Evolutionary conservation across 2,797 vertebrate species (phyloP), one percentile per base, ranked within the genome.

Genomic region (Falco naumanni): DNA sequence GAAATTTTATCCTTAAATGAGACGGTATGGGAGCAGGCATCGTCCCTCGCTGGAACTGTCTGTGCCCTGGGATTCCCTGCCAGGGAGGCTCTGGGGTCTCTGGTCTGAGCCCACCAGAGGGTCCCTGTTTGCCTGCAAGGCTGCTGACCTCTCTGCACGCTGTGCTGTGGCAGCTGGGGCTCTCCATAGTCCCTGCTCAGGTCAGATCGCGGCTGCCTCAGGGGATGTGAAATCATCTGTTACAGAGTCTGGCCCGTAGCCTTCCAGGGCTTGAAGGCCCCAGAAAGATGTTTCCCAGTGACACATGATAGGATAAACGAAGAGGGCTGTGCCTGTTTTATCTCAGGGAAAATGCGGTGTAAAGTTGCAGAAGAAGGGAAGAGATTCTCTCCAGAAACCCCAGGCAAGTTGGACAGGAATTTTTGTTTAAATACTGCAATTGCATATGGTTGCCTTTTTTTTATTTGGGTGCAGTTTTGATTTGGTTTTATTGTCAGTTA

Each of bases 41-140:
- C 1, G 0, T 29, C 33, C 51, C 45, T 72, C 33, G 26, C 19
- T 2, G 0, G 60, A n/a, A 22, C 28, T 13, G 21, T 33, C 82
- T 1, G 4, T 48, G 51, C 33, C 41, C 33, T 22, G 64, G 11
- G 60, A 0, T 50, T 66, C 53, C 47, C 47, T 56, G 33, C 43
- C 43, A 12, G 61, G 29, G 41, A 20, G 47, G 21, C 33, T 11
- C 11, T 7, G 1, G 2, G 29, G 18, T 10, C 31, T 18, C 20
- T 9, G 25, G 26, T 11, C 11, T 34, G 24, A 75, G 34, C 34
- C 16, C 0, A 0, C 37, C 6, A 11, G n/a, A n/a, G 48, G 28
- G 34, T 25, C 37, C 22, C 37, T 12, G 2, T 18, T 9, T 19
- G 43, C 33, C 37, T 8, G 22, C 16, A 6, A 13, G 28, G 54